Base-by-base conservation (phyloP, 2,888 invertebrate species). In the Elegia similella region DNA sequence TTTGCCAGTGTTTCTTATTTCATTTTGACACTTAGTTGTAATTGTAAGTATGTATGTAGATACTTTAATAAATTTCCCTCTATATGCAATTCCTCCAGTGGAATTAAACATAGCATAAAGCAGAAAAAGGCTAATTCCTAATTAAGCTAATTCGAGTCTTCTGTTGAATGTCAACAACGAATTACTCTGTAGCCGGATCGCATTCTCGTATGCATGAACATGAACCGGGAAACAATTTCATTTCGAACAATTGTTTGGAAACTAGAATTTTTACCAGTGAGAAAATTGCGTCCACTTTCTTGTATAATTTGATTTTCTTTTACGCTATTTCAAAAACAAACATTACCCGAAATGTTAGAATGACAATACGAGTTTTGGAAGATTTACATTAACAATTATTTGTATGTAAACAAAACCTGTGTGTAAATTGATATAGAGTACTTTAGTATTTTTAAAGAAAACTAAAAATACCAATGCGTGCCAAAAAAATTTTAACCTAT, bases 111-210 rank as follows among this genome's bases (percentile, higher is more conserved):
- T 6, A 30, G 47, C 23, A n/a, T 30, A 47, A 7, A 30, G 29
- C 6, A 50, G 7, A 44, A 50, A 50, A 50, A 34, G 13, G 16
- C 50, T 38, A 17, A 50, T 50, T 50, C 34, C 15, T 50, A 50
- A 50, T 50, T 17, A 50, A 34, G 50, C 16, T 50, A 17, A 50
- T 50, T 50, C 34, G 3, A 23, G 38, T 12, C 15, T 50, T 50
- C 50, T 50, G 50, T 50, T 50, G 50, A 50, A 50, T 50, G 17
- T 50, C 34, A 50, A 50, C 34, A 16, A 50, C 10, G 17, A 50
- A 50, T 50, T 34, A 32, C 50, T 50, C 12, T 17, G 12, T 50
- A 8, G 2, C n/a, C 38, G 50, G 30, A 48, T 48, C 15, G 34
- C 8, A 17, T 16, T 7, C 34, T 10, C 50, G 50, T 34, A n/a